Base-by-base conservation (phyloP, 1,140 invertebrate genomes). In the Diuraphis noxia region DNA sequence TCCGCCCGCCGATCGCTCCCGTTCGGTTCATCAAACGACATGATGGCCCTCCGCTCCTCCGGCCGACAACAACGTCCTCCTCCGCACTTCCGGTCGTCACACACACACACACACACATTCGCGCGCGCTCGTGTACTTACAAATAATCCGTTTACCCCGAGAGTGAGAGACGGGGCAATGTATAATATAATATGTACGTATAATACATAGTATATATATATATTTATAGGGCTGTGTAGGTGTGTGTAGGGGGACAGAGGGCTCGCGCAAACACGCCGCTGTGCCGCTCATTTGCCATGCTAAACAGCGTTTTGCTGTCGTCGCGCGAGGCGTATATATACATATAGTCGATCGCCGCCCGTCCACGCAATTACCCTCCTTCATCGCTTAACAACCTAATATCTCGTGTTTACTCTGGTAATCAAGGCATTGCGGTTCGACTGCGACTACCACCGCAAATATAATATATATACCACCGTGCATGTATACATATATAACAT, bases 401-500 rank as follows among this genome's bases (percentile, higher is more conserved):
- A 91, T 91, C 49, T 88, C 56, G 89, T 91, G 89, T 91, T 91
- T 91, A 91, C 89, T 82, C 89, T 91, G 89, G 89, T 91, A 91
- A 91, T 91, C 89, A 91, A 91, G 89, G 89, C 89, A 91, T 91
- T 91, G 89, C 89, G 89, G 89, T 91, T 91, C 89, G 36, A 88
- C 46, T 85, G n/a, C n/a, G 56, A 72, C 56, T 72, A 72, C 85
- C 43, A 10, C 84, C 10, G 21, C 40, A 8, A 30, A 21, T 36
- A 84, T 30, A 34, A 43, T 46, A 84, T 46, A 43, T 82, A 84
- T 84, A 34, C 41, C 19, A 9, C 21, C 46, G 43, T 40, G 17
- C 23, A 19, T 4, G 7, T 63, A 23, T 56, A 40, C 38, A 40
- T 56, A 25, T n/a, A 88, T 41, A 88, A 30, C 49, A 81, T 72